Evolutionary conservation across 2,113 vertebrate species (phyloP), one percentile per base, ranked within the genome.

Genomic region (Perca schrenkii): DNA sequence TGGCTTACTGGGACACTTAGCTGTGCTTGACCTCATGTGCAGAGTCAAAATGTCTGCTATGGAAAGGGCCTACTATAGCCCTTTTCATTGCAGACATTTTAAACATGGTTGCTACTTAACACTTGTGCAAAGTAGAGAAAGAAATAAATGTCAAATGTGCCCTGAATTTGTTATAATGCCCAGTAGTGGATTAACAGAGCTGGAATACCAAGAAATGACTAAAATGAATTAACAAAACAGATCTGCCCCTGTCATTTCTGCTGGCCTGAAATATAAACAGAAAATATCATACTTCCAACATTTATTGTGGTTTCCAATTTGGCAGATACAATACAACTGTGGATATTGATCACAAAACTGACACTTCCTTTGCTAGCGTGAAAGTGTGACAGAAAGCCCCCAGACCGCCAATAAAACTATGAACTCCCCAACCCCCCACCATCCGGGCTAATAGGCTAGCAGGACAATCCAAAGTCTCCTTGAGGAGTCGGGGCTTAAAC

Each of bases 391-490:
- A 65, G 49, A 80, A 61, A 82, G 43, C 70, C 53, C 54, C 83
- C 80, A 66, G 40, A 79, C 49, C 49, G 3, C 52, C 79, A 80
- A 66, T 86, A 73, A 83, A 79, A 73, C 73, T 36, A 49, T 83
- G 58, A 77, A 28, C 12, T 22, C 15, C 75, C 66, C 85, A 66
- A 69, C 74, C 79, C 85, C 87, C 79, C 62, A 61, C 70, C 49
- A 49, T 46, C 53, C 17, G 36, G 56, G 63, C 76, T 89, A 87
- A 91, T 69, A 88, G 80, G 78, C 70, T 69, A 52, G 5, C 65
- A 71, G 71, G 76, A 82, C 77, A 82, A 84, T 85, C 79, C 90
- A 82, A 80, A 70, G 72, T 68, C 73, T 79, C 69, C 14, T 31
- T 50, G 49, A 73, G 28, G 72, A 62, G 63, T 28, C 17, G 3